Percentiles rank a stretch among this genome's conserved stretches.
These are phyloP conservation scores for Hypocryptadius cinnamomeus DNA, from an alignment of 2,113 vertebrate genomes.

Conservation along the genomic window DNA sequence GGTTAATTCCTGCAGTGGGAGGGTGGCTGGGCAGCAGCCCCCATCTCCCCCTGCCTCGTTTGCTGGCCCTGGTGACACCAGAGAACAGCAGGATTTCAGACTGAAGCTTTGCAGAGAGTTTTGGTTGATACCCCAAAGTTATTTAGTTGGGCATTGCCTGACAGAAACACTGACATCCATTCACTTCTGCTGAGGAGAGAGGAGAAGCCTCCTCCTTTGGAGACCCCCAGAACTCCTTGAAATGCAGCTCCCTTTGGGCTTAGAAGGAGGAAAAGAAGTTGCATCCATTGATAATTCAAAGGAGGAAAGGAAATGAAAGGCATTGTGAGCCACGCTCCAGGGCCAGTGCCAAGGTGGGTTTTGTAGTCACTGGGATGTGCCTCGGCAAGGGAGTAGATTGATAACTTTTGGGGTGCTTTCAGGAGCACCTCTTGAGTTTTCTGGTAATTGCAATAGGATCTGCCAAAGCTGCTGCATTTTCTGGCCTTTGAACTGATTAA, in stretches of 20 bases:
- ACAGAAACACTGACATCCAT: accelerated
- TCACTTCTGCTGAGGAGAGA: background rate
- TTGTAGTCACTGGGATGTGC: background rate
- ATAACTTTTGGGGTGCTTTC: background rate
- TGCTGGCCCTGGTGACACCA: background rate
- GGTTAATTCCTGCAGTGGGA: background rate
- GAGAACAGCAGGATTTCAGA: background rate
- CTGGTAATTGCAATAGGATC: background rate
- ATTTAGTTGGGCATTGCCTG: background rate
- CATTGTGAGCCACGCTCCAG: background rate
- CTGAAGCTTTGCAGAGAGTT: background rate
- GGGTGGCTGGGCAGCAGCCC: background rate
- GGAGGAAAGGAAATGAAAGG: background rate
- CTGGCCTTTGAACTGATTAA: background rate
- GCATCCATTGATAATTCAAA: background rate
- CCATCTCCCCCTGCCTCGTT: background rate
- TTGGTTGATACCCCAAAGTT: background rate
- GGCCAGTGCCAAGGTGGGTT: background rate
- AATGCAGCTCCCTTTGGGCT: background rate
- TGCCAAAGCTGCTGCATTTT: background rate
- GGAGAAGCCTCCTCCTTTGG: background rate
- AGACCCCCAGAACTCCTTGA: background rate
- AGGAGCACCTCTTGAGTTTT: background rate
- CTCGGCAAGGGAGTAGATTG: background rate
- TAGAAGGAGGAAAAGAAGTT: background rate